A percentile compares a stretch with the other conserved stretches of the same genome.
Evolutionary conservation across 2,113 vertebrate genomes (phyloP).

Genomic region (Gadus macrocephalus): DNA sequence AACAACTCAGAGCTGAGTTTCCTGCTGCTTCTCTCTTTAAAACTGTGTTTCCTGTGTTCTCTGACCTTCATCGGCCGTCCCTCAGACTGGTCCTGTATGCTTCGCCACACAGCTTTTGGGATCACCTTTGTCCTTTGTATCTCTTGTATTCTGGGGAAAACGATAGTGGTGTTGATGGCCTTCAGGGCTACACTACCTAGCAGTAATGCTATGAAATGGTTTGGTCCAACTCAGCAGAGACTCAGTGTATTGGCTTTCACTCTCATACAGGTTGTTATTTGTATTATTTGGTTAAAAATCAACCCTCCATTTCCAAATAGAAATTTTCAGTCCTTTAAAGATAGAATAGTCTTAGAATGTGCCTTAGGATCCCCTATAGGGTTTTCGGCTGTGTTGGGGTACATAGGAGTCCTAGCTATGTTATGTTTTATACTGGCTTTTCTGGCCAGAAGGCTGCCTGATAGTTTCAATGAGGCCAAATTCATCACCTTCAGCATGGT

Average conservation of each 20-base stretch:
- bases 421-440: slow-evolving; percentile 62
- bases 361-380: slow-evolving; percentile 51
- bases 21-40: slow-evolving; percentile 58
- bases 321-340: slow-evolving; percentile 51
- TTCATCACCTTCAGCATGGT: slow-evolving; percentile 64
- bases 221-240: slow-evolving; percentile 53
- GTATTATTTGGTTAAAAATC: slow-evolving; percentile 52
- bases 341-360: slow-evolving; percentile 60
- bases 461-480: slow-evolving; percentile 61
- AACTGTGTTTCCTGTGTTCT: slow-evolving; percentile 56
- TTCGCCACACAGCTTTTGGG: slow-evolving; percentile 59
- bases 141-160: slow-evolving; percentile 62
- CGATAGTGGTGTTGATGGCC: slow-evolving; percentile 60
- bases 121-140: slow-evolving; percentile 65
- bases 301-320: slow-evolving; percentile 44
- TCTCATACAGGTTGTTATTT: slow-evolving; percentile 51
- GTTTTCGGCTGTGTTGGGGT: slow-evolving; percentile 59
- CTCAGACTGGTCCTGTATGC: slow-evolving; percentile 61
- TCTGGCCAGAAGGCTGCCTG: slow-evolving; percentile 56
- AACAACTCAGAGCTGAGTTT: slow-evolving; percentile 63
- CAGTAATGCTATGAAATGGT: slow-evolving; percentile 58
- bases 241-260: slow-evolving; percentile 49
- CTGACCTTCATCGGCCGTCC: slow-evolving; percentile 51
- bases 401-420: slow-evolving; percentile 55
- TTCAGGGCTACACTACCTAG: slow-evolving; percentile 54